Percentiles rank a stretch among this genome's conserved stretches.
phyloP scores from a whole-genome alignment of 2,888 invertebrate genomes.

The Bugulina stolonifera region DNA sequence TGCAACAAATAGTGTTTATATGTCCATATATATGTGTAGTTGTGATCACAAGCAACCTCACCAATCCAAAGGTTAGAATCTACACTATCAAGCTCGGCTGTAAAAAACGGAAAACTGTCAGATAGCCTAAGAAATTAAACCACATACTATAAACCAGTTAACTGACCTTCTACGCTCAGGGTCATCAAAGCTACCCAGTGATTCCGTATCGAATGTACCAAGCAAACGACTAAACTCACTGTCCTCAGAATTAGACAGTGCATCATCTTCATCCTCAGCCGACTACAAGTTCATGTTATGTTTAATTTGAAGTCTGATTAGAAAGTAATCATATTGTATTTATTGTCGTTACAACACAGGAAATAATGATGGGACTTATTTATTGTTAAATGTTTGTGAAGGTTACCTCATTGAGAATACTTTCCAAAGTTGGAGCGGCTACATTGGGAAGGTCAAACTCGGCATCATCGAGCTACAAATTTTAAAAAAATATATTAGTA shows the following conservation, averaged over 20 bases:
- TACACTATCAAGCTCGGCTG: no score
- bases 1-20: no score
- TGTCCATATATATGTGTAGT: no score
- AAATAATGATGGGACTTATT: conserved; percentile 25
- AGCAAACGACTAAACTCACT: conserved; percentile 15
- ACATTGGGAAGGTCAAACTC: conserved; percentile 76
- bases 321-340: no score
- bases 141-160: conserved; percentile 30
- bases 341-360: neutral
- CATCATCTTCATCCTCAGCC: conserved; percentile 1
- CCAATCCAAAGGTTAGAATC: no score
- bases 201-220: conserved; percentile 1
- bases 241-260: neutral
- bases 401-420: conserved; percentile 68
- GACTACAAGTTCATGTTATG: neutral
- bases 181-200: conserved; percentile 21
- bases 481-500: no score
- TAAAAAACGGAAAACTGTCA: conserved; percentile 7
- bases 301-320: no score
- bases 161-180: conserved; percentile 27
- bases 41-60: no score
- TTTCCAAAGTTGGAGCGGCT: conserved; percentile 71
- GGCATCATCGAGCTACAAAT: conserved; percentile 68
- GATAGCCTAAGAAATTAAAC: conserved; percentile 31
- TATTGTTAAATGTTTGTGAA: no score